Base-by-base conservation (phyloP, 2,888 invertebrate species). In the Conops quadrifasciatus region DNA sequence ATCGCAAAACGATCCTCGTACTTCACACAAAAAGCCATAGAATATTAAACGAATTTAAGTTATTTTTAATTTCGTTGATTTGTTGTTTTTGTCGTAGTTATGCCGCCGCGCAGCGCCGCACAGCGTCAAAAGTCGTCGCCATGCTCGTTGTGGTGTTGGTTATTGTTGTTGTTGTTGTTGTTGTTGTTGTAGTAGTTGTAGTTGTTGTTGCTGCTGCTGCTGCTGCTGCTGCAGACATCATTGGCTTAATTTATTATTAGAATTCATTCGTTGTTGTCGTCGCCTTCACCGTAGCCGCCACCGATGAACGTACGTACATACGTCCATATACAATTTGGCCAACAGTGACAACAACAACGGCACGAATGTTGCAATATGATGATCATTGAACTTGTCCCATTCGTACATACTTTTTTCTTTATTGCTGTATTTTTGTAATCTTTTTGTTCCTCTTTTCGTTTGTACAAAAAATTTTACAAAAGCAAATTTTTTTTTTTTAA, bases 341-440 rank as follows among this genome's bases (percentile, higher is more conserved):
- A 15, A 26, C 58, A 24, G 36, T 36, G 9, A 9, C 36, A 36
- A 36, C 36, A 36, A 36, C 62, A 43, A 62, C n/a, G 51, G 21
- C 66, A 21, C 51, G 36, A 53, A 36, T 53, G 56, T 43, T 65
- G 26, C 51, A 53, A n/a, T n/a, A 53, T 53, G 65, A 65, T 51
- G 67, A 68, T 68, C 68, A 62, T 68, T 68, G 68, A 68, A 68
- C 68, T 68, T 68, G 68, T 68, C 68, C 4, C 36, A 68, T 60
- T 68, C 68, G 49, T 26, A 49, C 9, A 36, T 68, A 62, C n/a
- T 56, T 66, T 21, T 53, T 43, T 21, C 28, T 58, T 45, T 36
- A 4, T 26, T 28, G 21, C 30, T 30, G 51, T 21, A 51, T 68
- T 68, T n/a, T 58, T 9, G 36, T 26, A 11, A 15, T 58, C n/a